Evolutionary conservation across 1,140 invertebrate genomes (phyloP).

Genomic region (Conus ventricosus): DNA sequence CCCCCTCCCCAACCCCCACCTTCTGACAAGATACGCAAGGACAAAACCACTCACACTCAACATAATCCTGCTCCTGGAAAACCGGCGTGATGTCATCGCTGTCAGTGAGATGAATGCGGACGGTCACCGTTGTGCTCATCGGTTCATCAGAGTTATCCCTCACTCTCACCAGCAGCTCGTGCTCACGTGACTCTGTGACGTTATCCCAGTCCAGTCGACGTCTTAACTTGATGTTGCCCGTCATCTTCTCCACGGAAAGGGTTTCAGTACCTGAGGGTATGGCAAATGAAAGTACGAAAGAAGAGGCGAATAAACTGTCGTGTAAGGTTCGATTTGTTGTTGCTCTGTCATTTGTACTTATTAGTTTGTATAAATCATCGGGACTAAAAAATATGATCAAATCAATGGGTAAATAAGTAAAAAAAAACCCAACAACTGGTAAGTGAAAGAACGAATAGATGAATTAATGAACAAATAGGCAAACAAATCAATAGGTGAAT

Average conservation of each 20-base stretch:
- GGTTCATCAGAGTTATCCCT: background rate
- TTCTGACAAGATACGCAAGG: no score
- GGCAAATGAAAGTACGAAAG: background rate
- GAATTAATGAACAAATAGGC: no score
- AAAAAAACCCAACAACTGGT: no score
- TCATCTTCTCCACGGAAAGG: background rate
- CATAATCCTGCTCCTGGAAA: background rate
- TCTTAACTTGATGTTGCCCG: background rate
- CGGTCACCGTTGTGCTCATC: background rate
- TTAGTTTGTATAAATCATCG: no score
- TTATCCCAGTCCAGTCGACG: background rate
- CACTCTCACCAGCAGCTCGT: background rate
- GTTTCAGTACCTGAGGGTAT: background rate
- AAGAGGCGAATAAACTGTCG: background rate
- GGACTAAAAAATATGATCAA: no score
- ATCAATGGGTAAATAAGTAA: no score
- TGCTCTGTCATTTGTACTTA: no score
- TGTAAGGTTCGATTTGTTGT: background rate
- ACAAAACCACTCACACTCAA: background rate
- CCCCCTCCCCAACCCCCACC: no score
- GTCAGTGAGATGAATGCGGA: constrained; percentile 2
- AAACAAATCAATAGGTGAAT: no score
- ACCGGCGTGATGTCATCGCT: constrained; percentile 8
- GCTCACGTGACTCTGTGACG: background rate
- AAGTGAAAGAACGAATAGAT: no score